Evolutionary conservation across 1,140 invertebrate species (phyloP), one percentile per base, ranked within the genome.

Genomic region (Cydia amplana): DNA sequence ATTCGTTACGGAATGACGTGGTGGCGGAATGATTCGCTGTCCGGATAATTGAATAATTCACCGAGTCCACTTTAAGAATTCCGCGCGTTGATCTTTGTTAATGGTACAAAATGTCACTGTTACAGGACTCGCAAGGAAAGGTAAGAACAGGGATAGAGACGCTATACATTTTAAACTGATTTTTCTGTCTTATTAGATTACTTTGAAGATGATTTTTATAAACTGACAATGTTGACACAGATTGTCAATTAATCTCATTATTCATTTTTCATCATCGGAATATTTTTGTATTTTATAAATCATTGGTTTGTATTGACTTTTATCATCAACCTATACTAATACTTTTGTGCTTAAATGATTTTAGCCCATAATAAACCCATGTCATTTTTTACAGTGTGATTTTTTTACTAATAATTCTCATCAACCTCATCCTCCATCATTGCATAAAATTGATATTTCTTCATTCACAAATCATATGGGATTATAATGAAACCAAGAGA

Each of bases 381-480:
- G 7, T 4, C 12, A 4, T 51, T 6, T 18, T 51, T 18, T 51
- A 18, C n/a, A n/a, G 49, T 51, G 49, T 51, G 49, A 49, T 9
- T 51, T 51, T 51, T 51, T 51, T n/a, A 51, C 49, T 51, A 51
- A 51, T 51, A n/a, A 3, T n/a, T 51, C 7, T n/a, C n/a, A 51
- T 51, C 3, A 18, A 51, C 7, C n/a, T 51, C 49, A 51, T 51
- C 49, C n/a, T 51, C n/a, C 49, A 51, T 51, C 49, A n/a, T 51
- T 51, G 16, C 49, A 67, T 63, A 74, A n/a, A 3, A 49, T n/a
- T 46, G 43, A 14, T 46, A 46, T 46, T 46, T 46, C 43, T 4
- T 72, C n/a, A 12, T 65, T 36, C 4, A 60, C 36, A 63, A 74
- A 60, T 36, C 64, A 72, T 72, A n/a, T 32, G 32, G 32, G 32